Evolutionary conservation across 1,140 invertebrate species (phyloP).

Genomic region (Paralvinella palmiformis): DNA sequence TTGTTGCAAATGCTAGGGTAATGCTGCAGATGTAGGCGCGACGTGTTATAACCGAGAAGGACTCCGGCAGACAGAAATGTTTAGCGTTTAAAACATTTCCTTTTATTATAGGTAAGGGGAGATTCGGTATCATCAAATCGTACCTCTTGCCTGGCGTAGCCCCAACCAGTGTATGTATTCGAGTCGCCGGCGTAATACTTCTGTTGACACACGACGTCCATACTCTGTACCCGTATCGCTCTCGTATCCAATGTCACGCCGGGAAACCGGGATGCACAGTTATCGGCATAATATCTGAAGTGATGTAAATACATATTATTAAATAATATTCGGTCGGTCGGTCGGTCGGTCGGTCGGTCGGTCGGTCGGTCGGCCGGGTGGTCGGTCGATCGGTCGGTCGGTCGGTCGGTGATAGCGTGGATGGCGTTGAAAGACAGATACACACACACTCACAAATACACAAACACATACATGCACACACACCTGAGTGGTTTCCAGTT

Average conservation of each 20-base stretch:
- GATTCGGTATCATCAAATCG: too few relatives aligned
- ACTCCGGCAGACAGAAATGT: too few relatives aligned
- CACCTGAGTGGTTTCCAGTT: slow-evolving; percentile 4
- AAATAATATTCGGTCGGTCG: background rate
- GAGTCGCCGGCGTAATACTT: background rate
- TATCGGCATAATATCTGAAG: background rate
- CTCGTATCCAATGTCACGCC: background rate
- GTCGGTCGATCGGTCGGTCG: background rate
- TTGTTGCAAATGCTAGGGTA: too few relatives aligned
- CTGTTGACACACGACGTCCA: background rate
- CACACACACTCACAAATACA: too few relatives aligned
- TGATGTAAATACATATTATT: background rate
- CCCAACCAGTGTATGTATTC: background rate
- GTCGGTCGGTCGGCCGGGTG: background rate
- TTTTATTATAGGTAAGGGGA: too few relatives aligned
- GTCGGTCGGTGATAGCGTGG: background rate
- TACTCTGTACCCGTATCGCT: background rate
- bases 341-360: background rate
- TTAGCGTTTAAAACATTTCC: too few relatives aligned
- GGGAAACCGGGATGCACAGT: background rate
- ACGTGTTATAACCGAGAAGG: too few relatives aligned
- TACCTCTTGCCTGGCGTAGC: slow-evolving; percentile 7
- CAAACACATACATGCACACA: too few relatives aligned
- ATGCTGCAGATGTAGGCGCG: too few relatives aligned
- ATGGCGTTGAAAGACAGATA: too few relatives aligned